Evolutionary conservation across 2,888 invertebrate species (phyloP).

Genomic region (Sphaerophoria taeniata): DNA sequence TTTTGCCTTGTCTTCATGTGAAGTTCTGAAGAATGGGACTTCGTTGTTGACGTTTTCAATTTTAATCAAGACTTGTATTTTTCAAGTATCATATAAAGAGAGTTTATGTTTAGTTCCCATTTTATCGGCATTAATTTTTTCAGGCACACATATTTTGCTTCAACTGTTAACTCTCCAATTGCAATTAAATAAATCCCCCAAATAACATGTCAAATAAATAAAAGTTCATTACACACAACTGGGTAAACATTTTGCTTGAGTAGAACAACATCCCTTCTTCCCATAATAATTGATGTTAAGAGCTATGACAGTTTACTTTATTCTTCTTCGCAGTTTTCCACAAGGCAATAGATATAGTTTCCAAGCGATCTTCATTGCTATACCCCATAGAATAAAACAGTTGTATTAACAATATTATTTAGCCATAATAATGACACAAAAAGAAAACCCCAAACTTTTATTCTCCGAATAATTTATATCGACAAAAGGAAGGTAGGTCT

Average conservation of each 20-base stretch:
- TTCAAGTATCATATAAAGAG: no score
- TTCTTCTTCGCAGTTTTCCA: slow-evolving; percentile 1
- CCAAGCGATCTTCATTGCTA: neutral
- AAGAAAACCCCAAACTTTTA: slow-evolving; percentile 69
- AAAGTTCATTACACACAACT: slow-evolving; percentile 14
- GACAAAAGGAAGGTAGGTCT: slow-evolving; percentile 36
- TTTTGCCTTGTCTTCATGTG: no score
- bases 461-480: slow-evolving; percentile 70
- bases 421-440: slow-evolving; percentile 71
- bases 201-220: slow-evolving; percentile 9
- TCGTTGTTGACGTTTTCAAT: no score
- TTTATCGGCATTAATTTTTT: no score
- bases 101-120: no score
- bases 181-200: slow-evolving; percentile 22
- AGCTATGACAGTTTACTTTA: slow-evolving; percentile 9
- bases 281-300: slow-evolving; percentile 21
- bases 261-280: neutral
- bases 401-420: slow-evolving; percentile 57
- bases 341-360: slow-evolving; percentile 26
- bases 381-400: slow-evolving; percentile 22
- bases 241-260: neutral
- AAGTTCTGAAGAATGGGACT: no score
- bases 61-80: no score
- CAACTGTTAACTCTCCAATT: neutral
- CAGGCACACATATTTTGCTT: no score